These are phyloP conservation scores for Philaethria dido DNA, from an alignment of 2,888 invertebrate genomes.

Conservation along the genomic window DNA sequence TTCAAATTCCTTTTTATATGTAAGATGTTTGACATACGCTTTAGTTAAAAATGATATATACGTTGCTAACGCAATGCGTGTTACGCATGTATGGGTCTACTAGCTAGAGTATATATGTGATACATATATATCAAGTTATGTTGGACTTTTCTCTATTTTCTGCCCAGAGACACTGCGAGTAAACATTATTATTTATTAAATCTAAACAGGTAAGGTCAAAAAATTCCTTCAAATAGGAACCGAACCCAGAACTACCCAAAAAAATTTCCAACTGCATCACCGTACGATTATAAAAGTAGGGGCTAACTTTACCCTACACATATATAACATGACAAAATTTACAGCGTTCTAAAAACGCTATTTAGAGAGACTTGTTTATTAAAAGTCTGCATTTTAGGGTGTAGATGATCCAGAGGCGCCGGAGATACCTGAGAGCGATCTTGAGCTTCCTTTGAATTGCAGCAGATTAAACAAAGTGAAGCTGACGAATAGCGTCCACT, in stretches of 20 bases:
- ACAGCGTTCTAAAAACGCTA: not conserved
- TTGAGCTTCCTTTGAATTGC: slow-evolving; percentile 58
- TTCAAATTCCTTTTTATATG: too few relatives aligned
- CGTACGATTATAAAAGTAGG: not conserved
- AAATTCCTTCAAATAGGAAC: not conserved
- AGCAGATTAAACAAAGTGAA: slow-evolving; percentile 58
- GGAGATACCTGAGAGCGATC: slow-evolving; percentile 49
- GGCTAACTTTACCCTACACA: too few relatives aligned
- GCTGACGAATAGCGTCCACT: slow-evolving; percentile 62
- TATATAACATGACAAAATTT: not conserved
- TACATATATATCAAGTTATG: too few relatives aligned
- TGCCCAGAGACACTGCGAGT: too few relatives aligned
- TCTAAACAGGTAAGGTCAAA: too few relatives aligned
- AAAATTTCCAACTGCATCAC: not conserved
- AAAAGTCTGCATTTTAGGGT: slow-evolving; percentile 51
- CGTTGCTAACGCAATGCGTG: too few relatives aligned
- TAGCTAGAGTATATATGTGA: too few relatives aligned
- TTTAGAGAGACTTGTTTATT: not conserved
- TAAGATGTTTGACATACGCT: too few relatives aligned
- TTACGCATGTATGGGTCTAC: too few relatives aligned
- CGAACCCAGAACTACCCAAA: not conserved
- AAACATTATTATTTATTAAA: not conserved
- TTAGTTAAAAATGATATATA: too few relatives aligned
- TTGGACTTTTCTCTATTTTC: too few relatives aligned
- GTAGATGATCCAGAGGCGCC: slow-evolving; percentile 59